Percentiles rank a stretch among this genome's conserved stretches.
These are phyloP conservation scores for Syrphus vitripennis DNA, from an alignment of 2,888 invertebrate genomes.

Conservation along the genomic window DNA sequence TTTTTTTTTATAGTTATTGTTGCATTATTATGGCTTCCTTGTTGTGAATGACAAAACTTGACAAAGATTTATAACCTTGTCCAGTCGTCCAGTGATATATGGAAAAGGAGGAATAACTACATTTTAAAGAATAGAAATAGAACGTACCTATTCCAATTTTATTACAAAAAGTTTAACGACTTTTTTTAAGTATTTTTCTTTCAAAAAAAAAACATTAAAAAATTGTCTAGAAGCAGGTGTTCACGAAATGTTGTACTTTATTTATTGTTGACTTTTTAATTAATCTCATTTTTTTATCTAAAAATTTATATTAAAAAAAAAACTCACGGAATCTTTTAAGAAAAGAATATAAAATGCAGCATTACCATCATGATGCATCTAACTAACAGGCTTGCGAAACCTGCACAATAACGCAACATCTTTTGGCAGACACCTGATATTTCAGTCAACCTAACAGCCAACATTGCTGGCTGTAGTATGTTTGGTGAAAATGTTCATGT, in stretches of 20 bases:
- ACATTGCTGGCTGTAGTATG: not conserved
- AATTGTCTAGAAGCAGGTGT: not conserved
- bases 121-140: not conserved
- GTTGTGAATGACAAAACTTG: not conserved
- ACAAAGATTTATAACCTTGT: not conserved
- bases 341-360: not conserved
- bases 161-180: not conserved
- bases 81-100: not conserved
- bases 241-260: not conserved
- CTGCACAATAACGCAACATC: not conserved
- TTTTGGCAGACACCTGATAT: constrained; percentile 5
- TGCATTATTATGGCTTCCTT: not conserved
- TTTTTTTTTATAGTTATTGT: not conserved
- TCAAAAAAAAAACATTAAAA: not conserved
- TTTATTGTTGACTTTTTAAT: not conserved
- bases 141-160: not conserved
- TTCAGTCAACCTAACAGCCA: not conserved
- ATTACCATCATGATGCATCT: not conserved
- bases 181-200: not conserved
- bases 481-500: not conserved
- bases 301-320: not conserved
- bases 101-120: not conserved
- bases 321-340: not conserved
- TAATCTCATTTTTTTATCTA: not conserved
- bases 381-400: not conserved